Conservation (phyloP, 2,113 vertebrate species). For the Leucopternis melanops region DNA sequence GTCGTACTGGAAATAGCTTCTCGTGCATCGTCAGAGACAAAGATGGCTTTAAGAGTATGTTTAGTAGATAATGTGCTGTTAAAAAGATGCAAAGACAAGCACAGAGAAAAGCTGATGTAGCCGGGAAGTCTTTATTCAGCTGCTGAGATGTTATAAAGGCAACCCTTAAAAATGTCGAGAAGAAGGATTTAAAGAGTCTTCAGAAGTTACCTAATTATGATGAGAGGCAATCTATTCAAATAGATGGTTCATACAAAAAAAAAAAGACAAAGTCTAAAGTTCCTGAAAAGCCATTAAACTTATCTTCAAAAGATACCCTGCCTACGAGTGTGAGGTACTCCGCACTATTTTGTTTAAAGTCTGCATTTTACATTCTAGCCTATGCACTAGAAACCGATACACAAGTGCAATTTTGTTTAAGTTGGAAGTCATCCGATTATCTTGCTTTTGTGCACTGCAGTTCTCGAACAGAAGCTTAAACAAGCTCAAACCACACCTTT, state of each 20-base stretch:
- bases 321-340: background rate
- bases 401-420: background rate
- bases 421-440: background rate
- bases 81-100: background rate
- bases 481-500: slow-evolving; percentile 9
- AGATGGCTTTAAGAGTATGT: background rate
- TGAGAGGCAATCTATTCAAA: background rate
- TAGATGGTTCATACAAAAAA: background rate
- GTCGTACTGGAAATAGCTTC: background rate
- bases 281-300: background rate
- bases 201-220: background rate
- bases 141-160: background rate
- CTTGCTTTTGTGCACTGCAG: background rate
- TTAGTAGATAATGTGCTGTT: background rate
- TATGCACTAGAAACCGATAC: fast-evolving
- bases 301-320: background rate
- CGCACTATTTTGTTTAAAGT: background rate
- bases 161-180: background rate
- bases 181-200: background rate
- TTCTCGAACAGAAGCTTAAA: background rate
- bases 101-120: background rate
- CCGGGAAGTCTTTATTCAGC: background rate
- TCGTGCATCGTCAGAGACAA: background rate
- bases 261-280: background rate
- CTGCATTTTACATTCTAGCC: background rate